Evolutionary conservation across 2,888 invertebrate species (phyloP).

Genomic region (Volucella zonaria): DNA sequence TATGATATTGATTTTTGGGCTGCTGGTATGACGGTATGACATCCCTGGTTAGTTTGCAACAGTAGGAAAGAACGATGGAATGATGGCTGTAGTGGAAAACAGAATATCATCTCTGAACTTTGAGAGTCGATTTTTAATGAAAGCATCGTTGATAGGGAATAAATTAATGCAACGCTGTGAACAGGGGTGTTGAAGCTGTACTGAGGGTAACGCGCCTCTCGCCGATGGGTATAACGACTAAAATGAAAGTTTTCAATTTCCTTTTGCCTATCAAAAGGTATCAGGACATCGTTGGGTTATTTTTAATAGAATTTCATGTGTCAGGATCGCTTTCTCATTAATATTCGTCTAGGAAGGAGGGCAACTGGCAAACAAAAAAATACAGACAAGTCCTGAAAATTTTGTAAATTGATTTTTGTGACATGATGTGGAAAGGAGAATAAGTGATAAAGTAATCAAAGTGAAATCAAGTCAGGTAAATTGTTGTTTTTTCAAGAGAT

Average conservation of each 20-base stretch:
- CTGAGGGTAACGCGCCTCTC: background rate
- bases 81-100: background rate
- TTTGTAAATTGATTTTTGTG: too few relatives aligned
- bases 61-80: background rate
- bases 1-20: conserved; percentile 28
- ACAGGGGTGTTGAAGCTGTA: background rate
- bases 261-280: conserved; percentile 38
- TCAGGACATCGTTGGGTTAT: background rate
- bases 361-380: background rate
- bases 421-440: too few relatives aligned
- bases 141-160: conserved; percentile 39
- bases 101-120: conserved; percentile 16
- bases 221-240: conserved; percentile 23
- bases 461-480: too few relatives aligned
- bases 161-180: conserved; percentile 57
- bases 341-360: conserved; percentile 1
- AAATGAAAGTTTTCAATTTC: conserved; percentile 39
- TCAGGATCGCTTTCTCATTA: conserved; percentile 28
- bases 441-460: too few relatives aligned
- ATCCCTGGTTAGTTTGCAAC: conserved; percentile 10
- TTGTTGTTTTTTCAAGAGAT: too few relatives aligned
- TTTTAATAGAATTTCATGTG: conserved; percentile 47
- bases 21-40: background rate
- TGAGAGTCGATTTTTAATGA: conserved; percentile 39
- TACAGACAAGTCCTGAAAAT: too few relatives aligned